Base-by-base conservation (phyloP, 92 coral and sea anemone species). In the Micromussa lordhowensis region DNA sequence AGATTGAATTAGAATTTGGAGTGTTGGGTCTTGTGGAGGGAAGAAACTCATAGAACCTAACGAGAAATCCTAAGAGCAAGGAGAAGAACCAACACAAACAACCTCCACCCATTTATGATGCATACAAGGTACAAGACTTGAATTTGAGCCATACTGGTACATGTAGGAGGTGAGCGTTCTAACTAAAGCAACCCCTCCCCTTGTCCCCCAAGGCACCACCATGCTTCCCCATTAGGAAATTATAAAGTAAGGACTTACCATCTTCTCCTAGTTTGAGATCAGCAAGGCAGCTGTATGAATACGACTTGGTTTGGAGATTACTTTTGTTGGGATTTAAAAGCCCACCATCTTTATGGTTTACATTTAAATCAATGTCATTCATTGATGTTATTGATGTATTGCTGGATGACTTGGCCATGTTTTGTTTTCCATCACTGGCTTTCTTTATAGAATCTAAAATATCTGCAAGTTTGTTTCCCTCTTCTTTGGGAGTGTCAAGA, bases 271-370 rank as follows among this genome's bases (percentile, higher is more conserved):
- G 90, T 73, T 89, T 88, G 18, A 95, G 90, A 31, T 94, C 91
- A 9, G 98, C 90, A 35, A 95, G 70, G 85, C 98, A 95, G n/a
- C 97, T 86, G 84, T 93, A 94, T 8, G 98, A 95, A 68, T 91
- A 88, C 9, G 98, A 95, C 91, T 95, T 95, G 55, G 97, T 93
- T 68, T 94, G 96, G 78, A 95, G 92, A 87, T 89, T 82, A 76
- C 90, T 91, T 77, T 66, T 91, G 66, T 54, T 72, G 30, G 90
- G 89, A 51, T 29, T 28, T 57, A 80, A 77, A 16, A 78, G 81
- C 10, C 86, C 85, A 48, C 73, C 85, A 17, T 87, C 94, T 31
- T 64, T 81, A 48, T 81, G 89, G n/a, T 86, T 89, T 68, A 91
- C 82, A 83, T 91, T 89, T 26, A 88, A 82, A 61, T 91, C 94